Base-by-base conservation (phyloP, 2,797 vertebrate genomes). In the Epinephelus coioides region DNA sequence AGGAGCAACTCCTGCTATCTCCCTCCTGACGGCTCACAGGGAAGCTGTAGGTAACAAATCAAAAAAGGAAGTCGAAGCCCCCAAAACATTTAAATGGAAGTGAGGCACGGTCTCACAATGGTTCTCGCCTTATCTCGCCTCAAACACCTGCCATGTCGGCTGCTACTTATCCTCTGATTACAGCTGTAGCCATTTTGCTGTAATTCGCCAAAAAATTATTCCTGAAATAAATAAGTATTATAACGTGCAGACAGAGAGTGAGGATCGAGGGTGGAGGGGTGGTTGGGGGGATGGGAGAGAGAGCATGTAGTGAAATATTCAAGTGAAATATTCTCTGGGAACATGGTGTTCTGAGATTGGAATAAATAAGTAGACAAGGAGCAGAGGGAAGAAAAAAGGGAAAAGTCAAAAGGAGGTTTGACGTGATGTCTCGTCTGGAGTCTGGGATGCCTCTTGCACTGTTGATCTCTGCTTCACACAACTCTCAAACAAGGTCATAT, bases 81-180 rank as follows among this genome's bases (percentile, higher is more conserved):
- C 91, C 88, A 89, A 94, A 95, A 95, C 92, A 94, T 94, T 94
- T 90, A 94, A 94, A 94, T 91, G 82, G 87, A 88, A 92, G 87
- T 87, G 87, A 92, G 83, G 91, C 90, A 64, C 71, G 25, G 73
- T 87, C 88, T 90, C 85, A 95, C 94, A 94, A 94, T 93, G 89
- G 86, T 86, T 91, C 87, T 88, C 64, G 27, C 83, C 93, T 95
- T 95, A 95, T 96, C 94, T 94, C 83, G 82, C 78, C 91, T 90
- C 88, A 91, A 95, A 95, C 95, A 96, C 94, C 95, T 96, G 94
- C 93, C 93, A 93, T 94, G 93, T 94, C 91, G 89, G 86, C 93
- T 91, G 89, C 92, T 92, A 95, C 94, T 94, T 94, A 95, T 95
- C 94, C 93, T 89, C 86, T 94, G 94, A 95, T 95, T 95, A 95